Evolutionary conservation across 2,113 vertebrate genomes (phyloP), one percentile per base, ranked within the genome.

Genomic region (Chunga burmeisteri): DNA sequence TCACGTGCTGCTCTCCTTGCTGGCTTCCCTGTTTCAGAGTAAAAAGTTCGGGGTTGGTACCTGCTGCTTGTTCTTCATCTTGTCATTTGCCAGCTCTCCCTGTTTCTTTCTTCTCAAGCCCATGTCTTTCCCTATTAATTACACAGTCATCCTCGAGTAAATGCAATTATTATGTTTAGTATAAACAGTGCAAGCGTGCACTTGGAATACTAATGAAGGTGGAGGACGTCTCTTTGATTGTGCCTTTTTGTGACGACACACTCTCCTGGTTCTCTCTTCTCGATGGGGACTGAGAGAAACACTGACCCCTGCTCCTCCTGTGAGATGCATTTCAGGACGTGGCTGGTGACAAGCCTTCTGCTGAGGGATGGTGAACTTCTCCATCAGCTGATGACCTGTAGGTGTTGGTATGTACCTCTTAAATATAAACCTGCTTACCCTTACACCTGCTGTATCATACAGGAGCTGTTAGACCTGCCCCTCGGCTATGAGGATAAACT

Each of bases 321-420:
- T 11, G 17, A 21, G 21, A 1, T 1, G 1, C 11, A 2, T 42
- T 32, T 32, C 20, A 8, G 25, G 68, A 5, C 11, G 9, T 32
- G 32, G 38, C 20, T 18, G 36, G 36, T 44, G 42, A 18, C 8
- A 5, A 23, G 46, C 29, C 44, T 59, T 36, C 61, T 82, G 59
- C 53, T 44, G 68, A 18, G 15, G 29, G 42, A 6, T 26, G 65
- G 50, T 38, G 61, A 40, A 11, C 21, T 26, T 36, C 49, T 49
- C 56, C 87, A 9, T 34, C 36, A 16, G 52, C 6, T 74, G 30
- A 3, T 29, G 58, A 13, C 66, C 40, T 38, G 3, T 7, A 21
- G 67, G 44, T 2, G 0, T 52, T 17, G 1, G 25, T 11, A 16
- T 1, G 14, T 6, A 13, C 25, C 50, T 22, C 36, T 36, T 30